A percentile compares a stretch with the other conserved stretches of the same genome.
These are phyloP conservation scores for Hermetia illucens DNA, from an alignment of 1,140 invertebrate species.

Conservation along the genomic window DNA sequence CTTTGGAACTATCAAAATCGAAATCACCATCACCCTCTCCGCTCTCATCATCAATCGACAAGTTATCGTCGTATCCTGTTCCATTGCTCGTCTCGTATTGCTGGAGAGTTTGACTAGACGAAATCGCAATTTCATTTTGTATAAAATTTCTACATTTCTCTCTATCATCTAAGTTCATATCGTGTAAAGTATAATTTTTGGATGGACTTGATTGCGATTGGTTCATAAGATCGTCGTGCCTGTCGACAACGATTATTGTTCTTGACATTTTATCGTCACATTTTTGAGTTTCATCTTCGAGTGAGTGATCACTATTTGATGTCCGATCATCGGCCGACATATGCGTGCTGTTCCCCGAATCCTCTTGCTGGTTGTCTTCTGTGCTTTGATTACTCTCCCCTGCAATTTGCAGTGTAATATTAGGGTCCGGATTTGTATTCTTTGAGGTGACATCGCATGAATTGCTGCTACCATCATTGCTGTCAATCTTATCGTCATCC, in stretches of 20 bases:
- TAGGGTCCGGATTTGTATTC: no score
- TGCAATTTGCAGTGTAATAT: no score
- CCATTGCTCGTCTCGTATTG: not conserved
- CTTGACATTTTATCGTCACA: no score
- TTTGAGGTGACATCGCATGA: no score
- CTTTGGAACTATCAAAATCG: not conserved
- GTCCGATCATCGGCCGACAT: not conserved
- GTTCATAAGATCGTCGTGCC: no score
- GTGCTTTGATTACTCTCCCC: no score
- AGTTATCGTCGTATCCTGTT: not conserved
- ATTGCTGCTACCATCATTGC: not conserved
- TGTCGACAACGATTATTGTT: no score
- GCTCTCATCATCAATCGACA: no score
- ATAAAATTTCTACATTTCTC: not conserved
- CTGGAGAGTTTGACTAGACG: not conserved
- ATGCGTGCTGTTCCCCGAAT: not conserved
- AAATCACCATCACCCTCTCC: no score
- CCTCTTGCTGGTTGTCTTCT: not conserved
- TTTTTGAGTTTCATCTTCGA: not conserved
- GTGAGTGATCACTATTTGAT: not conserved
- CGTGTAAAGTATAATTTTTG: not conserved
- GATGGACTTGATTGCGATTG: not conserved
- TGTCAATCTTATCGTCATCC: not conserved
- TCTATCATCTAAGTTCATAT: not conserved
- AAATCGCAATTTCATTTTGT: not conserved